A percentile compares a stretch with the other conserved stretches of the same genome.
Conservation (phyloP, 1,140 invertebrate genomes). For the Aricia agestis region DNA sequence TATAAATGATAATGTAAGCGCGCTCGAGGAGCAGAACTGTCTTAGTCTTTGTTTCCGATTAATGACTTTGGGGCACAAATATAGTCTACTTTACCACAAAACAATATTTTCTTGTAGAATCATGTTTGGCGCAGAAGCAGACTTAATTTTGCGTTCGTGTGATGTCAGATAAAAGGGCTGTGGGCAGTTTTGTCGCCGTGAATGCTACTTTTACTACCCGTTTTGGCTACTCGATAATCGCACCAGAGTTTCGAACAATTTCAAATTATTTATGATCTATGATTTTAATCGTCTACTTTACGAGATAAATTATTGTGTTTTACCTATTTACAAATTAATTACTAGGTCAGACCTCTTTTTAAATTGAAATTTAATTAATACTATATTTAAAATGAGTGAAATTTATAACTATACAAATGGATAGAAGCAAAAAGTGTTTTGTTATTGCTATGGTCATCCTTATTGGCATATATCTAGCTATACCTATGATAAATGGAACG, state of each 20-base stretch:
- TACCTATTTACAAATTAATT: conserved; percentile 55
- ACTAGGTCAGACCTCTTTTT: conserved; percentile 21
- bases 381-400: conserved; percentile 19
- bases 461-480: conserved; percentile 5
- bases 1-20: no score
- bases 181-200: no score
- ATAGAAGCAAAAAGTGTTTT: conserved; percentile 14
- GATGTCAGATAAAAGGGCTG: no score
- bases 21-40: no score
- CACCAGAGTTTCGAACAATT: neutral
- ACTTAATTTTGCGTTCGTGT: no score
- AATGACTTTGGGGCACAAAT: no score
- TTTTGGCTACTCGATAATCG: neutral
- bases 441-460: neutral
- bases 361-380: conserved; percentile 21
- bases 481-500: neutral
- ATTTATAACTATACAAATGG: conserved; percentile 14
- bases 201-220: no score
- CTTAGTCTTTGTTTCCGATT: no score
- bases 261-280: conserved; percentile 9
- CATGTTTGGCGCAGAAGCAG: no score
- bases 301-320: conserved; percentile 67
- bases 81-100: no score
- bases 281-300: conserved; percentile 45
- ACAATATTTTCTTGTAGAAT: no score